Percentiles rank a stretch among this genome's conserved stretches.
These are phyloP conservation scores for Scaptomyza pallida DNA, from an alignment of 1,140 invertebrate genomes.

Conservation along the genomic window DNA sequence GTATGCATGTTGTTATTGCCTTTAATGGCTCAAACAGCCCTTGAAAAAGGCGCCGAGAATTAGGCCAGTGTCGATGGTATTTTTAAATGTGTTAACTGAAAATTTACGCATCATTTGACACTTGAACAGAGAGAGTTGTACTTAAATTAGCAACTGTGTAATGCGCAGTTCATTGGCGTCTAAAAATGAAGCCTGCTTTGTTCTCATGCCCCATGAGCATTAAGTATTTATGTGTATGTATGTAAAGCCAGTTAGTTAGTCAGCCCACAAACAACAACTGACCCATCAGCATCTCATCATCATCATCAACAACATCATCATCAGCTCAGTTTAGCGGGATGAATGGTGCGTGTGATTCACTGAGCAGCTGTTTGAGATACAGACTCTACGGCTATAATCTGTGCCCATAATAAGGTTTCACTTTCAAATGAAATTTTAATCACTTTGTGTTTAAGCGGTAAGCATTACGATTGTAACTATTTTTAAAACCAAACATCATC, in stretches of 20 bases:
- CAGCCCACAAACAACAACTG: slow-evolving; percentile 17
- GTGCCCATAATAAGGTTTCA: background rate
- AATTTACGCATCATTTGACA: slow-evolving; percentile 54
- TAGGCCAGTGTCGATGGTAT: slow-evolving; percentile 50
- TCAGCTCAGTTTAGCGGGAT: background rate
- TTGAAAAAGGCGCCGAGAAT: slow-evolving; percentile 41
- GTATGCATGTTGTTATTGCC: background rate
- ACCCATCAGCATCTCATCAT: slow-evolving; percentile 14
- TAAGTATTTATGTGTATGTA: slow-evolving; percentile 5
- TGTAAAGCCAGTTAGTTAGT: slow-evolving; percentile 20
- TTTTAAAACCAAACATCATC: slow-evolving; percentile 37
- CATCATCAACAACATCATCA: background rate
- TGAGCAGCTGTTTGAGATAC: slow-evolving; percentile 28
- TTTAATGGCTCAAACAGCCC: slow-evolving; percentile 32
- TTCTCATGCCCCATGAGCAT: slow-evolving; percentile 43
- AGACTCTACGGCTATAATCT: background rate
- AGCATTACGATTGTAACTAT: slow-evolving; percentile 26
- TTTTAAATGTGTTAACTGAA: slow-evolving; percentile 62
- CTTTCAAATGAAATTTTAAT: slow-evolving; percentile 25
- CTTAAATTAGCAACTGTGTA: slow-evolving; percentile 37
- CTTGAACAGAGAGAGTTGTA: slow-evolving; percentile 11
- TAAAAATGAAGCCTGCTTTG: slow-evolving; percentile 43
- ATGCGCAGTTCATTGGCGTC: slow-evolving; percentile 43
- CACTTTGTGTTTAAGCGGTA: slow-evolving; percentile 8
- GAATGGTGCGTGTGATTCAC: slow-evolving; percentile 34